phyloP scores from a whole-genome alignment of 1,140 invertebrate genomes.

The Mactra quadrangularis region DNA sequence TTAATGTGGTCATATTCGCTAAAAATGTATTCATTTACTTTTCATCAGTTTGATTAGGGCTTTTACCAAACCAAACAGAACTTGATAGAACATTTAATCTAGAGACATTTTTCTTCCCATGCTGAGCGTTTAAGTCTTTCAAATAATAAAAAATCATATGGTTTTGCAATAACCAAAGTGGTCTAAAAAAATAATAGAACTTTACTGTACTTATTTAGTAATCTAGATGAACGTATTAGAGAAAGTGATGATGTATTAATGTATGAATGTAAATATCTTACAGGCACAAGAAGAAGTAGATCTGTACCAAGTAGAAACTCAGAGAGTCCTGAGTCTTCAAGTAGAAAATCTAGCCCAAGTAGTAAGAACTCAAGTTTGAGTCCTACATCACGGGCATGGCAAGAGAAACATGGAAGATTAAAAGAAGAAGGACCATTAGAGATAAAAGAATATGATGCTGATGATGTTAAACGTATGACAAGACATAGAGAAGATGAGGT shows the following conservation, averaged over 20 bases:
- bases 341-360: conserved; percentile 65
- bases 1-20: too few relatives aligned
- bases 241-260: too few relatives aligned
- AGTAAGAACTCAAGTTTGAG: conserved; percentile 66
- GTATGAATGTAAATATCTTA: too few relatives aligned
- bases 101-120: too few relatives aligned
- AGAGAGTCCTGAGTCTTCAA: conserved; percentile 74
- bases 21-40: too few relatives aligned
- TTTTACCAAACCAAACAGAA: too few relatives aligned
- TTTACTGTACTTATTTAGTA: too few relatives aligned
- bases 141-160: neutral
- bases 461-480: conserved; percentile 86
- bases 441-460: conserved; percentile 84
- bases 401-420: conserved; percentile 74
- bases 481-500: conserved; percentile 83
- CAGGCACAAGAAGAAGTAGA: conserved; percentile 79
- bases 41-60: too few relatives aligned
- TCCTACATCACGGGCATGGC: conserved; percentile 77
- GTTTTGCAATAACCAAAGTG: neutral
- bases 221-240: too few relatives aligned
- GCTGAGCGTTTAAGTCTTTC: too few relatives aligned
- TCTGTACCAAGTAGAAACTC: conserved; percentile 79
- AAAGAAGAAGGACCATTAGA: conserved; percentile 80
- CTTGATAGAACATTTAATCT: too few relatives aligned
- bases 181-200: too few relatives aligned